phyloP scores from a whole-genome alignment of 2,797 vertebrate species.

The Geotrypetes seraphini region DNA sequence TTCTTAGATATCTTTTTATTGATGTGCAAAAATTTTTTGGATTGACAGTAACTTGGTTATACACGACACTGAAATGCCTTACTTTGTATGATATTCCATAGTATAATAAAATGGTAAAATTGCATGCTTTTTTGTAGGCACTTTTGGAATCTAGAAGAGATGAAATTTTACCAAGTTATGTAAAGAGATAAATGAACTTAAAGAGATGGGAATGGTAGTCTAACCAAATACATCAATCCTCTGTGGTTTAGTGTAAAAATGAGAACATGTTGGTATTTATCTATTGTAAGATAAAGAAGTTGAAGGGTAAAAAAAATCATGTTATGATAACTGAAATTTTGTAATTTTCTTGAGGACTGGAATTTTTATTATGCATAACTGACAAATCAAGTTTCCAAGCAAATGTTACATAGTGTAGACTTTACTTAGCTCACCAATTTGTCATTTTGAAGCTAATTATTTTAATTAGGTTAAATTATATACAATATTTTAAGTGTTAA shows the following conservation, averaged over 20 bases:
- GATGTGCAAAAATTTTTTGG: conserved; percentile 80
- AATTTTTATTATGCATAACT: conserved; percentile 83
- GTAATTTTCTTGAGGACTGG: conserved; percentile 80
- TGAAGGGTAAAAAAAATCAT: conserved; percentile 85
- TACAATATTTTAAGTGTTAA: conserved; percentile 85
- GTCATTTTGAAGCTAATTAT: conserved; percentile 85
- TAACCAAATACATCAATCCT: conserved; percentile 78
- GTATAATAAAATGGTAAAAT: conserved; percentile 92
- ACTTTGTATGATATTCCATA: conserved; percentile 98
- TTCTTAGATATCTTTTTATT: conserved; percentile 88
- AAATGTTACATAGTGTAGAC: conserved; percentile 88
- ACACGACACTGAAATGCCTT: conserved; percentile 99
- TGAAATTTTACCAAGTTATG: conserved; percentile 75
- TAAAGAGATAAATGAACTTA: conserved; percentile 71
- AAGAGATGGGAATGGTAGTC: conserved; percentile 70
- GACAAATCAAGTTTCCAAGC: conserved; percentile 86
- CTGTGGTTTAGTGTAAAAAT: conserved; percentile 77
- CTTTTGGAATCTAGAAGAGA: conserved; percentile 76
- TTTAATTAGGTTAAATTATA: conserved; percentile 89
- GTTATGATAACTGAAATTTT: conserved; percentile 84
- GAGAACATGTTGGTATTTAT: conserved; percentile 73
- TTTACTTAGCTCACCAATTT: conserved; percentile 85
- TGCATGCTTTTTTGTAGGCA: conserved; percentile 94
- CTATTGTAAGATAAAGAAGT: conserved; percentile 71
- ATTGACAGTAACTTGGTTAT: conserved; percentile 85